These are phyloP conservation scores for Clepsis dumicolana DNA, from an alignment of 2,888 invertebrate species.

Conservation along the genomic window DNA sequence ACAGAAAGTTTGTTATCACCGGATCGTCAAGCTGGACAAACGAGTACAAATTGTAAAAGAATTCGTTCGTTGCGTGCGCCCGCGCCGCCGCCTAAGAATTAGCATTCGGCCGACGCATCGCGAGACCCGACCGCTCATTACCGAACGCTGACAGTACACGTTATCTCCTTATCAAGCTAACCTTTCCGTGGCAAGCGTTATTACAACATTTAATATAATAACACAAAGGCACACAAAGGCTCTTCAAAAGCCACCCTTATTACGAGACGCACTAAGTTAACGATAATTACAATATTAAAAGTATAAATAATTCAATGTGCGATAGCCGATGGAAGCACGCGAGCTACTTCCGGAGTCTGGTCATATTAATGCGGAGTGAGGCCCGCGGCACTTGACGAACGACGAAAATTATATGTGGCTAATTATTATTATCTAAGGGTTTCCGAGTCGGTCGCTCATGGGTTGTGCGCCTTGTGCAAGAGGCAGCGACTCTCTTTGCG, in stretches of 20 bases:
- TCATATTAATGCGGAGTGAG: constrained; percentile 74
- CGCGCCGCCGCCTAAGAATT: constrained; percentile 67
- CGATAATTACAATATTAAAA: constrained; percentile 84
- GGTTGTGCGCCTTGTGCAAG: neutral
- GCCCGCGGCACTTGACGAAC: constrained; percentile 70
- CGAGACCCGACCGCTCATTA: constrained; percentile 65
- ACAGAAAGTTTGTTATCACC: constrained; percentile 56
- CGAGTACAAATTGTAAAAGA: constrained; percentile 76
- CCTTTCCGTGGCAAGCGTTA: constrained; percentile 78
- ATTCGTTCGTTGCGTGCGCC: constrained; percentile 65
- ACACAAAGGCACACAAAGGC: constrained; percentile 70
- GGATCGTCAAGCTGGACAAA: constrained; percentile 71
- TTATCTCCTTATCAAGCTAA: constrained; percentile 80
- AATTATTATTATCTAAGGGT: constrained; percentile 53
- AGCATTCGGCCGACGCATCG: constrained; percentile 63
- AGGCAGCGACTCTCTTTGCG: neutral
- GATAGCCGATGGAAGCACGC: constrained; percentile 79
- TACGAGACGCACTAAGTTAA: constrained; percentile 48
- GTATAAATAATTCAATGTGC: constrained; percentile 85
- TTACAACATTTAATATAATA: constrained; percentile 83
- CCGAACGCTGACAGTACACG: constrained; percentile 64
- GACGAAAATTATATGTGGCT: constrained; percentile 71
- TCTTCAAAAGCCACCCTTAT: constrained; percentile 23
- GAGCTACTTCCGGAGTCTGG: constrained; percentile 77
- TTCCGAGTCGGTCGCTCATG: constrained; percentile 17